Percentiles rank a stretch among this genome's conserved stretches.
Evolutionary conservation across 37 sponge, comb jelly and placozoan species (phyloP).

Genomic region (Spongilla lacustris): DNA sequence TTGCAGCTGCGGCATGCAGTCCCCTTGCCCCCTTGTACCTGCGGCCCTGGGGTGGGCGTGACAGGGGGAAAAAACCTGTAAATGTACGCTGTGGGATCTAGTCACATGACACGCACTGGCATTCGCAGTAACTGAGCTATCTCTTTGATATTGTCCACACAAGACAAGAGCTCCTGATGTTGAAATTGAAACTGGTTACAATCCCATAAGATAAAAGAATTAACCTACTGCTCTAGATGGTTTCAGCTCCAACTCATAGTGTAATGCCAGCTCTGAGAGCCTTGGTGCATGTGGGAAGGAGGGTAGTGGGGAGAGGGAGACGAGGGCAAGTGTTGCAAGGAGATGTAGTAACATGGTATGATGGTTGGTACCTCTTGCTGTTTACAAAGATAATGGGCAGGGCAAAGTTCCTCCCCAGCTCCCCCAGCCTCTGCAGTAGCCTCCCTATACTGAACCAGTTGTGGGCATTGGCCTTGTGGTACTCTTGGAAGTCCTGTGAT

Average conservation of each 20-base stretch:
- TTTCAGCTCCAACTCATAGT: conserved; percentile 68
- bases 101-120: conserved; percentile 18
- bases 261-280: conserved; percentile 49
- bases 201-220: neutral
- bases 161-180: conserved; percentile 10
- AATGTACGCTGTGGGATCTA: too few species aligned
- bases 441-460: too few species aligned
- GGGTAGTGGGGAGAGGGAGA: too few species aligned
- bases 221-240: conserved; percentile 60
- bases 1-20: conserved; percentile 63
- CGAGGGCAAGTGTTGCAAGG: too few species aligned
- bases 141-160: conserved; percentile 1
- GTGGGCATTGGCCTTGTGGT: too few species aligned
- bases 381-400: too few species aligned
- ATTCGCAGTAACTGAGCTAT: conserved; percentile 22
- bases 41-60: conserved; percentile 59
- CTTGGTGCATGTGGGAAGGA: neutral
- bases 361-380: too few species aligned
- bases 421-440: too few species aligned
- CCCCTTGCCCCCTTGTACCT: conserved; percentile 74
- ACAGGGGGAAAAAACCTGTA: too few species aligned
- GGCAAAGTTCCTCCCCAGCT: too few species aligned
- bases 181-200: conserved; percentile 12
- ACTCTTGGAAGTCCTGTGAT: neutral
- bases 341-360: too few species aligned